Base-by-base conservation (phyloP, 2,888 invertebrate species). In the Pandemis corylana region DNA sequence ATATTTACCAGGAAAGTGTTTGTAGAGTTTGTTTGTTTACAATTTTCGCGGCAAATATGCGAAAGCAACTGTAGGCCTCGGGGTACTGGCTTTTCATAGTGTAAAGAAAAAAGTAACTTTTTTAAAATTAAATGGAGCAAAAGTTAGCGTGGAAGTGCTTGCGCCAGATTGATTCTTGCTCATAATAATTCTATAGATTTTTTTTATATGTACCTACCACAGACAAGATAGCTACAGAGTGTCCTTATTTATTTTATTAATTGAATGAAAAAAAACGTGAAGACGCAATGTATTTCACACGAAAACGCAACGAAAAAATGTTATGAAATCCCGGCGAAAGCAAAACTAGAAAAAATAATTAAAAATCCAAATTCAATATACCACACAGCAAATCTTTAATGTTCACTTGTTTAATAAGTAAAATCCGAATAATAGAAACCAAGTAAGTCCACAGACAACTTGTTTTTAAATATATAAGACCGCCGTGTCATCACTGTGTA, bases 41-140 rank as follows among this genome's bases (percentile, higher is more conserved):
- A 51, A 78, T 77, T 82, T 84, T 84, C 85, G 82, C 84, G 84
- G 77, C 75, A 77, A 78, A 78, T 72, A 78, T 78, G 77, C 67
- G 72, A 72, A 61, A 72, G 74, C 76, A 78, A 77, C 76, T 75
- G 70, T 71, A 56, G 53, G 66, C 44, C n/a, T 59, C 13, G 42
- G 51, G 42, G 51, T 70, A 20, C 65, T 69, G 59, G 65, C 59
- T 28, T 28, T 0, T 28, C 49, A 49, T 65, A 65, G 64, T 46
- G 9, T 46, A 20, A 7, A 59, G 28, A 59, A 28, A 59, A 53
- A 53, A 53, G n/a, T n/a, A 7, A 9, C 9, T 53, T 53, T 53
- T 49, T 49, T 49, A 0, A 20, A 20, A 20, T 13, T 13, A 13
- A 49, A 10, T 9, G 44, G 2, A 4, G 12, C 12, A 12, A 4